These are phyloP conservation scores for Eustalomyia histrio DNA, from an alignment of 2,888 invertebrate genomes.

Conservation along the genomic window DNA sequence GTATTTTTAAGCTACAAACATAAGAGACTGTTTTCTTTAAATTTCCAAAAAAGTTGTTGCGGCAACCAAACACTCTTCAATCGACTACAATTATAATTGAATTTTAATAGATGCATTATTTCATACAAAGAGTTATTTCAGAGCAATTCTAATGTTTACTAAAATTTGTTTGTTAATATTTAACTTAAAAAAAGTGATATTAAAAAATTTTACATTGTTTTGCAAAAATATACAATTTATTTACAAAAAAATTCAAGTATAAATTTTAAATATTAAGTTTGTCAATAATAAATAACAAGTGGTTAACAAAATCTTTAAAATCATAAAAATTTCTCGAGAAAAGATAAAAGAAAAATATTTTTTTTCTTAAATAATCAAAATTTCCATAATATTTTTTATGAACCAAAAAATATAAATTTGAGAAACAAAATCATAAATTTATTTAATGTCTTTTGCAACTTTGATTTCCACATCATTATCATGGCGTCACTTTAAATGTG, in stretches of 20 bases:
- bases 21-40: too few species aligned
- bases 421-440: background rate
- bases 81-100: too few species aligned
- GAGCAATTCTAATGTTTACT: too few species aligned
- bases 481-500: slow-evolving; percentile 31
- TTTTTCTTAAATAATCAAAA: background rate
- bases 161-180: too few species aligned
- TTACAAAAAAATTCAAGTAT: background rate
- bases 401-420: background rate
- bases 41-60: too few species aligned
- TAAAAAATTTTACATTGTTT: slow-evolving; percentile 4
- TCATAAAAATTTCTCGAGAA: background rate
- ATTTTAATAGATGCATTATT: too few species aligned
- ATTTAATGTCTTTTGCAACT: background rate
- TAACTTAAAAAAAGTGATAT: too few species aligned
- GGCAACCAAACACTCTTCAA: too few species aligned
- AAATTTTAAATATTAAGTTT: slow-evolving; percentile 1
- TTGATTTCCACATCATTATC: slow-evolving; percentile 36
- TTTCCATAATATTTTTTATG: background rate
- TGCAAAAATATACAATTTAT: background rate
- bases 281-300: background rate
- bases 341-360: background rate
- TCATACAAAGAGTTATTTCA: too few species aligned
- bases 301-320: background rate
- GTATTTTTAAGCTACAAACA: too few species aligned